Conservation (phyloP, 2,888 invertebrate species). For the Drosophila mimetica region DNA sequence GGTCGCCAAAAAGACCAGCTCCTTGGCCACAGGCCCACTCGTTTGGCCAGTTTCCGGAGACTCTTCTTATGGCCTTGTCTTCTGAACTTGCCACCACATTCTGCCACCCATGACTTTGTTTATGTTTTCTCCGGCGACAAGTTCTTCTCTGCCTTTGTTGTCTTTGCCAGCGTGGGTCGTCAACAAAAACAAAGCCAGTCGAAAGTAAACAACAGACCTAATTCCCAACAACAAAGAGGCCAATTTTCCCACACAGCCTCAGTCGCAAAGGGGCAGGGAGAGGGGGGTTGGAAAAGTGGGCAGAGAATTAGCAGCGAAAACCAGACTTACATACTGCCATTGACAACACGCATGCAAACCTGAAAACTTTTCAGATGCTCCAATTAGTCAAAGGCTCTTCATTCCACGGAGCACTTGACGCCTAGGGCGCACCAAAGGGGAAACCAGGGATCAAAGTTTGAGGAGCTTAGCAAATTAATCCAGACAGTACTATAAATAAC, state of each 20-base stretch:
- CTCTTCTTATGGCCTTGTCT: slow-evolving; percentile 65
- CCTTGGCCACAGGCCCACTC: slow-evolving; percentile 25
- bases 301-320: slow-evolving; percentile 22
- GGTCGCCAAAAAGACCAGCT: slow-evolving; percentile 49
- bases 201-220: slow-evolving; percentile 74
- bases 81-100: slow-evolving; percentile 14
- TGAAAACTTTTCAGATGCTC: slow-evolving; percentile 51
- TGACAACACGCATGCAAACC: slow-evolving; percentile 57
- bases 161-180: slow-evolving; percentile 47
- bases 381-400: slow-evolving; percentile 49
- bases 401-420: neutral
- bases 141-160: slow-evolving; percentile 36
- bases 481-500: neutral
- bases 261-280: slow-evolving; percentile 1
- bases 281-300: slow-evolving; percentile 23
- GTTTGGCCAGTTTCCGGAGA: slow-evolving; percentile 64
- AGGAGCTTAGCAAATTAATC: neutral
- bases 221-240: slow-evolving; percentile 68
- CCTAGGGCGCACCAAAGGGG: slow-evolving; percentile 10
- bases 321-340: slow-evolving; percentile 12
- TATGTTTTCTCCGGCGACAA: slow-evolving; percentile 17
- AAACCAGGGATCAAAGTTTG: neutral
- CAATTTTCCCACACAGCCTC: slow-evolving; percentile 43
- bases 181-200: slow-evolving; percentile 50
- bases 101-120: slow-evolving; percentile 43